These are phyloP conservation scores for Listrodromus nycthemerus DNA, from an alignment of 2,888 invertebrate genomes.

Conservation along the genomic window DNA sequence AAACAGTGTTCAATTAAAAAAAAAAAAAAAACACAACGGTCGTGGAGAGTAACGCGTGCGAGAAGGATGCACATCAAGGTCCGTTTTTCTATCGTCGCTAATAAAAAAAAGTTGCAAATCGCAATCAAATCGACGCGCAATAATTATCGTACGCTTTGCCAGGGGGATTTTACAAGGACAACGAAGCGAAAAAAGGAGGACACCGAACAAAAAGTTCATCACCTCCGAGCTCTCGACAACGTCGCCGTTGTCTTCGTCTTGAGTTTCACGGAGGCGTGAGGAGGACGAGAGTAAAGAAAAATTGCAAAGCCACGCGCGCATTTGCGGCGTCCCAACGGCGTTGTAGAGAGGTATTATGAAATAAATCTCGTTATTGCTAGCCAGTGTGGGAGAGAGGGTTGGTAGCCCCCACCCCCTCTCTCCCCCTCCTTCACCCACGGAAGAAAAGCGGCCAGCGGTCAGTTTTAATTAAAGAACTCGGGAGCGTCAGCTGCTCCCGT, in stretches of 20 bases:
- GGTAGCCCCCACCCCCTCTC: slow-evolving; percentile 21
- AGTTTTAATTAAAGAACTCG: slow-evolving; percentile 83
- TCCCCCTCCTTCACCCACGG: slow-evolving; percentile 60
- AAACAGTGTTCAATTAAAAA: background rate
- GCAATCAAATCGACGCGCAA: background rate
- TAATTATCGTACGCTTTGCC: background rate
- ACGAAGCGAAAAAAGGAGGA: background rate
- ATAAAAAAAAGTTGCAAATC: slow-evolving; percentile 7
- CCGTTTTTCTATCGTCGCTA: background rate
- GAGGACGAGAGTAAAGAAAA: slow-evolving; percentile 18
- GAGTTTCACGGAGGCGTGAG: background rate
- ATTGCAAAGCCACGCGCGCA: slow-evolving; percentile 37
- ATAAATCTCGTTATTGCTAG: slow-evolving; percentile 82
- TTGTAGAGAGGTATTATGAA: slow-evolving; percentile 78
- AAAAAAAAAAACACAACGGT: background rate
- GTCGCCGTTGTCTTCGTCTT: slow-evolving; percentile 13
- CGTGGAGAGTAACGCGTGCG: background rate
- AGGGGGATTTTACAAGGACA: background rate
- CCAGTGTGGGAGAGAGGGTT: slow-evolving; percentile 38
- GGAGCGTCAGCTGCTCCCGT: slow-evolving; percentile 81
- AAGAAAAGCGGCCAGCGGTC: slow-evolving; percentile 80
- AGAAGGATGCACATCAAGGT: background rate
- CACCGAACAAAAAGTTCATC: background rate
- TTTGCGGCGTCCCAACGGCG: slow-evolving; percentile 40
- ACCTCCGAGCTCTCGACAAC: background rate